Percentiles rank a stretch among this genome's conserved stretches.
Evolutionary conservation across 2,888 invertebrate species (phyloP).

Genomic region (Apantesis nais): DNA sequence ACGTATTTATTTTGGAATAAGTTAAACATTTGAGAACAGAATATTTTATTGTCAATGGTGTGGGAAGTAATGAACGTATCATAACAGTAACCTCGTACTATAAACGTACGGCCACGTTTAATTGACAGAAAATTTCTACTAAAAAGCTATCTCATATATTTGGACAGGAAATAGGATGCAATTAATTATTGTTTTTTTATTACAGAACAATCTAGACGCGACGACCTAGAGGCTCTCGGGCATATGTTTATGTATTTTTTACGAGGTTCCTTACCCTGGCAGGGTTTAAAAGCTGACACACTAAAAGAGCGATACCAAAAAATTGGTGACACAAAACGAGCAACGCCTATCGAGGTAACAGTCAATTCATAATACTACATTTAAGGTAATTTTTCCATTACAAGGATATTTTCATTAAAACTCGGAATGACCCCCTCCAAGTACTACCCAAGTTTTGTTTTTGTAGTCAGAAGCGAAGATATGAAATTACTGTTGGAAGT

Average conservation of each 20-base stretch:
- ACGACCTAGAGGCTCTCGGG: slow-evolving; percentile 99
- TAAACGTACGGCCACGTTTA: neutral
- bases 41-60: too few species aligned
- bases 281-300: slow-evolving; percentile 99
- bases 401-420: neutral
- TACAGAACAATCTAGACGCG: slow-evolving; percentile 98
- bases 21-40: too few species aligned
- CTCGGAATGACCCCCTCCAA: neutral
- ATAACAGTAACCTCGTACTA: too few species aligned
- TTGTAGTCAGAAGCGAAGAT: neutral
- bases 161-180: neutral
- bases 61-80: too few species aligned
- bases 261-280: slow-evolving; percentile 99
- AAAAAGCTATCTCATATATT: neutral
- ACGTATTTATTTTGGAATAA: too few species aligned
- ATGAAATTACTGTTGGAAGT: neutral
- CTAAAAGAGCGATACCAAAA: slow-evolving; percentile 99
- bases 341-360: slow-evolving; percentile 97
- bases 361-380: neutral
- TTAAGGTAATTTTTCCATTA: neutral
- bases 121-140: neutral
- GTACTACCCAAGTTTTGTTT: neutral
- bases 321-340: slow-evolving; percentile 99
- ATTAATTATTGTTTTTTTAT: slow-evolving; percentile 41
- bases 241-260: slow-evolving; percentile 99